Evolutionary conservation across 2,888 invertebrate genomes (phyloP), one percentile per base, ranked within the genome.

Genomic region (Caenorhabditis doughertyi): DNA sequence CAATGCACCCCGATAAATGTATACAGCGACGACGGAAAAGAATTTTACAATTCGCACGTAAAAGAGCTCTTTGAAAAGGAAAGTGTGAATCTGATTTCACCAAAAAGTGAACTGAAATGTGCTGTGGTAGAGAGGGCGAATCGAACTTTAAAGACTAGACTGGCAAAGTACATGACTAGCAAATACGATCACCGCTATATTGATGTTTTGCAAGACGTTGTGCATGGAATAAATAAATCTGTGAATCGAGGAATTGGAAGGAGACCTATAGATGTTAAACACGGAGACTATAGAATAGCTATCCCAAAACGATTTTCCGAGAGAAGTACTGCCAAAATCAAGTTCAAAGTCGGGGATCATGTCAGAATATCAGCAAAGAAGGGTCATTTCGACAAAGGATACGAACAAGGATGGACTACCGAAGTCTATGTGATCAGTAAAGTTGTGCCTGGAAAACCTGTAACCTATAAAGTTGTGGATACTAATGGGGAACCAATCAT

Each of bases 221-320:
- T 67, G 16, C 2, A 1, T 1, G 67, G 53, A 5, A 67, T 67
- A 2, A 67, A 67, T 21, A 51, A 67, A 27, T 35, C 35, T 7
- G n/a, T 67, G 1, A 67, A 67, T 39, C 67, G 67, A n/a, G 51
- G 53, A 23, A 67, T 67, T 25, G 67, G 67, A 1, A 53, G 39
- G 21, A 23, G 2, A 21, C 51, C 67, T 11, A 39, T 53, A 3
- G 53, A 67, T 25, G 67, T 67, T 23, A 23, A 39, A 16, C 35
- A 25, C 8, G 67, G 67, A 23, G 67, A 67, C 25, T 67, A 53
- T 23, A 0, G 5, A 0, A 53, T 67, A 16, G 0, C 9, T 0
- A 53, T 53, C 1, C 53, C 67, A 0, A 25, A n/a, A n/a, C n/a
- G n/a, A n/a, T n/a, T n/a, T n/a, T 51, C 11, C 1, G 18, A 32